Evolutionary conservation across 2,113 vertebrate genomes (phyloP).

Genomic region (Oreocharis arfaki): DNA sequence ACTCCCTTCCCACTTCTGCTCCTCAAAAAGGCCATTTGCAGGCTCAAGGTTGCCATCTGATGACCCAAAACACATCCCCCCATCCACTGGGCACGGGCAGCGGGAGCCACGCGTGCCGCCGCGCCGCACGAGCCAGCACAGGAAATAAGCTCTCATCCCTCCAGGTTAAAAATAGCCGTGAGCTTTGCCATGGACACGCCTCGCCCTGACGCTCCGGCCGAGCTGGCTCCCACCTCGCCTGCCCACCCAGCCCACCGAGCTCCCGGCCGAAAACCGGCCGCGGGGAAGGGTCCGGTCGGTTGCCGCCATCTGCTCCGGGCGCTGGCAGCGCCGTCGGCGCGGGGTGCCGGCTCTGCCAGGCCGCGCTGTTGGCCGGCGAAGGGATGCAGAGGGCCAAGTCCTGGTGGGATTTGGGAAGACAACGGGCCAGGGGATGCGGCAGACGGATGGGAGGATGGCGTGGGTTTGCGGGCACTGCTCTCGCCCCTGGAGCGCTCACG

Average conservation of each 20-base stretch:
- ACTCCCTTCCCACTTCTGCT: not conserved
- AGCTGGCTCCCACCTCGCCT: not conserved
- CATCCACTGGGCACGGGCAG: not conserved
- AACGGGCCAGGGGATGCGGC: not conserved
- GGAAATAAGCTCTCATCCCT: slow-evolving; percentile 37
- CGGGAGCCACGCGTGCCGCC: not conserved
- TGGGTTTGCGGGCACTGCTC: not conserved
- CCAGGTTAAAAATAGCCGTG: slow-evolving; percentile 5
- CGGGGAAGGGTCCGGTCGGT: not conserved
- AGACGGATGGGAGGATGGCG: not conserved
- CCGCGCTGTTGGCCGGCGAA: fast-evolving
- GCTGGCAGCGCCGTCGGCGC: not conserved
- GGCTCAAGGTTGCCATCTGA: not conserved
- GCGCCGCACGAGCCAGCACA: not conserved
- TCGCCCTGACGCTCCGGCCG: not conserved
- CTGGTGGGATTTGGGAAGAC: not conserved
- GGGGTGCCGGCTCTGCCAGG: not conserved
- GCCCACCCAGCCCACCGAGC: not conserved
- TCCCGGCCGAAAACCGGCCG: fast-evolving
- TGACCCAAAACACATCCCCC: fast-evolving
- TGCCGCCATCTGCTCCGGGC: not conserved
- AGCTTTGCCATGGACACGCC: not conserved
- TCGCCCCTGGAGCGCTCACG: fast-evolving
- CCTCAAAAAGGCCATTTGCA: not conserved
- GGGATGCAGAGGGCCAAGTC: not conserved